Base-by-base conservation (phyloP, 1,140 invertebrate genomes). In the Eriocheir sinensis region DNA sequence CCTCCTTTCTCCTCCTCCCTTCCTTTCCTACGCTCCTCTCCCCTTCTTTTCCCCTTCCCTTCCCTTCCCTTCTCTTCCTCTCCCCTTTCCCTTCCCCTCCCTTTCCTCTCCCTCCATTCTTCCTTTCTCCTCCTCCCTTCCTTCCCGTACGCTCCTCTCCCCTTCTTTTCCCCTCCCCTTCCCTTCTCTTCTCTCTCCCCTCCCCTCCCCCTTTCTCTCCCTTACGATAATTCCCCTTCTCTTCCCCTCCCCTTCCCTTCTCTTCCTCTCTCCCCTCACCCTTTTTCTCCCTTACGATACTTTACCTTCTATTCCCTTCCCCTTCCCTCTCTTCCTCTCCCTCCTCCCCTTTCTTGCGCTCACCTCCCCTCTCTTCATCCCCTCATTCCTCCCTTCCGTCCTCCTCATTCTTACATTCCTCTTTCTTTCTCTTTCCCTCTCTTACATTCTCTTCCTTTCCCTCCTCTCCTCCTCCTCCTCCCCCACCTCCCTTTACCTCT, bases 51-150 rank as follows among this genome's bases (percentile, higher is more conserved):
- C 60, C n/a, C 60, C n/a, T n/a, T n/a, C n/a, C 60, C n/a, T n/a
- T n/a, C n/a, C 60, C n/a, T n/a, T 72, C 60, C n/a, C 60, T 72
- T n/a, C n/a, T n/a, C n/a, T n/a, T 72, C 60, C n/a, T n/a, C 60
- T 72, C 60, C 60, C n/a, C 60, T 72, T 72, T n/a, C n/a, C 60
- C 60, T 72, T n/a, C n/a, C 60, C n/a, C 60, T 72, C 60, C n/a
- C 60, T 72, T n/a, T 72, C 60, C 60, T n/a, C n/a, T 72, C 60
- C 60, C 12, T 72, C 60, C 60, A 15, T 72, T 15, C n/a, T 72
- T 72, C 60, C 60, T 72, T 72, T n/a, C 60, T n/a, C n/a, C n/a
- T n/a, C n/a, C n/a, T n/a, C n/a, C n/a, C n/a, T n/a, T n/a, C n/a
- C n/a, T n/a, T n/a, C n/a, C n/a, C n/a, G n/a, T n/a, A n/a, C n/a